phyloP scores from a whole-genome alignment of 2,888 invertebrate species.

The Unio delphinus region DNA sequence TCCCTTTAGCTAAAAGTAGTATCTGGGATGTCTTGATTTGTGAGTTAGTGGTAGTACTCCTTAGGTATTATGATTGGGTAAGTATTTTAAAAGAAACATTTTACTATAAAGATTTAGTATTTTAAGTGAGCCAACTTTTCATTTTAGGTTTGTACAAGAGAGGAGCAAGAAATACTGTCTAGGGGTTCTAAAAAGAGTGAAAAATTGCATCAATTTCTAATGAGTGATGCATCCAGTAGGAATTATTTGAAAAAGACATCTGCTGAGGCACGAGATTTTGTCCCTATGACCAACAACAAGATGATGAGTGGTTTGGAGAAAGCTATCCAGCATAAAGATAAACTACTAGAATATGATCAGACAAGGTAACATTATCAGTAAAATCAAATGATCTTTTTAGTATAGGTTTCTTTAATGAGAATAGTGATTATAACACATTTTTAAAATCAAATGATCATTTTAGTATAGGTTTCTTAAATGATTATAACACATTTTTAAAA shows the following conservation, averaged over 20 bases:
- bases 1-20: too few relatives aligned
- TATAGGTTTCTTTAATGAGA: too few relatives aligned
- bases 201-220: conserved; percentile 77
- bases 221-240: conserved; percentile 71
- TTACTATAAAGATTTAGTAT: too few relatives aligned
- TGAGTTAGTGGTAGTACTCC: too few relatives aligned
- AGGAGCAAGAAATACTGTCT: conserved; percentile 80
- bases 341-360: conserved; percentile 86
- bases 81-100: too few relatives aligned
- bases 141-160: conserved; percentile 79
- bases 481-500: too few relatives aligned
- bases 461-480: too few relatives aligned
- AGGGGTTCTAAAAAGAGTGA: conserved; percentile 81
- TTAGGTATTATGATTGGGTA: too few relatives aligned
- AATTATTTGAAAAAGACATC: conserved; percentile 9
- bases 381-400: not conserved
- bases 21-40: too few relatives aligned
- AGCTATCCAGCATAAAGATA: conserved; percentile 85
- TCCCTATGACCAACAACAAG: conserved; percentile 24
- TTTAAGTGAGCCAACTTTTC: too few relatives aligned
- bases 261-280: conserved; percentile 19
- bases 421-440: too few relatives aligned
- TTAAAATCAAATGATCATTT: too few relatives aligned
- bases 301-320: conserved; percentile 76
- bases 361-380: conserved; percentile 76